Conservation (phyloP, 2,797 vertebrate genomes). For the Gallirallus australis region DNA sequence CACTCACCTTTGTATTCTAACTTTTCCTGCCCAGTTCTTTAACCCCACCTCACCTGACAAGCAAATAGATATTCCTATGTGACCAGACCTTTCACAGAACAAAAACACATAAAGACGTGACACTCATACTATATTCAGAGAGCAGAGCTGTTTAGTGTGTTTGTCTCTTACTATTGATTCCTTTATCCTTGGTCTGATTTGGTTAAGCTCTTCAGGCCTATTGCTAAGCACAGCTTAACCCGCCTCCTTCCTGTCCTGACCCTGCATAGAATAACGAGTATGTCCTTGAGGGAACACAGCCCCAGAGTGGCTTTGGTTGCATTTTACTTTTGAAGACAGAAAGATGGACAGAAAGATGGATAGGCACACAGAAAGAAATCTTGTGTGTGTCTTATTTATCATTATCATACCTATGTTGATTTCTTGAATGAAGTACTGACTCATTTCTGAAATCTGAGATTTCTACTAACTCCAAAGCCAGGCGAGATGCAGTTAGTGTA, state of each 20-base stretch:
- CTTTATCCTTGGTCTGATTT: slow-evolving; percentile 9
- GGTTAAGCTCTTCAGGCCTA: slow-evolving; percentile 12
- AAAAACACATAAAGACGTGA: not conserved
- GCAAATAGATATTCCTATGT: not conserved
- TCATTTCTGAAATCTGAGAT: not conserved
- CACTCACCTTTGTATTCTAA: not conserved
- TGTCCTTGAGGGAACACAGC: not conserved
- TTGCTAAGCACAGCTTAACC: not conserved
- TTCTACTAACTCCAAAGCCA: not conserved
- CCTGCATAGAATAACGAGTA: not conserved
- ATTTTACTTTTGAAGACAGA: not conserved
- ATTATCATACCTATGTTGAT: not conserved
- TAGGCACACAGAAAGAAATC: too few relatives aligned
- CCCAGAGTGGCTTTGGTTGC: fast-evolving
- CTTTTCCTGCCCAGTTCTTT: not conserved
- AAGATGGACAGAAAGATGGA: not conserved
- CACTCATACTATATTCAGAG: not conserved
- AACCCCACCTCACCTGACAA: not conserved
- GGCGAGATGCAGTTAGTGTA: not conserved
- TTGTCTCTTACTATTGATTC: not conserved
- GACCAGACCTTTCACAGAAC: not conserved
- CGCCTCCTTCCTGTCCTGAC: not conserved
- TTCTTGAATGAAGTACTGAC: fast-evolving
- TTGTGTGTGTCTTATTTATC: not conserved
- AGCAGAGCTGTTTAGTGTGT: slow-evolving; percentile 1